Percentiles rank a stretch among this genome's conserved stretches.
phyloP scores from a whole-genome alignment of 2,888 invertebrate species.

The Drosophila pegasa region DNA sequence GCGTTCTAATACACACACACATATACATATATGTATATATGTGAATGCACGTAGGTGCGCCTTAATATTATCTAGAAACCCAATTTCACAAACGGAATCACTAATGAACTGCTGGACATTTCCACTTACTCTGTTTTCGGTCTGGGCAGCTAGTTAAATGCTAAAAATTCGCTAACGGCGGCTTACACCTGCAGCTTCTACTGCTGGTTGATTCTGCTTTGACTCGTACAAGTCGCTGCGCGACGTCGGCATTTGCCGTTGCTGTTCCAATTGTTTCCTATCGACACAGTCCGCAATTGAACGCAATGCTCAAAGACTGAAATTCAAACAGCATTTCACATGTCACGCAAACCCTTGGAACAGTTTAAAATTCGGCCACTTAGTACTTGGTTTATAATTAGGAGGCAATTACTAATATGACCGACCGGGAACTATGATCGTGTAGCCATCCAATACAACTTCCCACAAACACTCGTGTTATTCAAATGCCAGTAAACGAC shows the following conservation, averaged over 20 bases:
- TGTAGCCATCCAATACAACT: constrained; percentile 17
- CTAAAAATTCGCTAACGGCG: neutral
- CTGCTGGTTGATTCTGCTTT: constrained; percentile 7
- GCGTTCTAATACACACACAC: neutral
- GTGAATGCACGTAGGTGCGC: neutral
- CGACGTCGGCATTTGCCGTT: constrained; percentile 18
- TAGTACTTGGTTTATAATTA: constrained; percentile 6
- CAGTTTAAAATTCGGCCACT: constrained; percentile 2
- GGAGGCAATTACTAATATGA: constrained; percentile 28
- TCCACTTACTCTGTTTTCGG: constrained; percentile 27
- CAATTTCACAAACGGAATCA: neutral
- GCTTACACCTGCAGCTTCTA: neutral
- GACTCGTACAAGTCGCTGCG: neutral
- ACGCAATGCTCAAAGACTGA: neutral
- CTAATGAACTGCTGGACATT: neutral
- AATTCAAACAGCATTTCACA: neutral
- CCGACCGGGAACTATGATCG: constrained; percentile 14
- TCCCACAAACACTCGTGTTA: constrained; percentile 21
- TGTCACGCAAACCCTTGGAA: neutral
- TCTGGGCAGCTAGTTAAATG: constrained; percentile 10
- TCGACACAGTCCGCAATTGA: neutral
- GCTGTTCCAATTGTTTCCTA: neutral
- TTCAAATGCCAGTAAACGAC: constrained; percentile 41
- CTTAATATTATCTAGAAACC: constrained; percentile 11
- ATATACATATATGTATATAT: neutral